Evolutionary conservation across 2,113 vertebrate genomes (phyloP), one percentile per base, ranked within the genome.

Genomic region (Trinectes maculatus): DNA sequence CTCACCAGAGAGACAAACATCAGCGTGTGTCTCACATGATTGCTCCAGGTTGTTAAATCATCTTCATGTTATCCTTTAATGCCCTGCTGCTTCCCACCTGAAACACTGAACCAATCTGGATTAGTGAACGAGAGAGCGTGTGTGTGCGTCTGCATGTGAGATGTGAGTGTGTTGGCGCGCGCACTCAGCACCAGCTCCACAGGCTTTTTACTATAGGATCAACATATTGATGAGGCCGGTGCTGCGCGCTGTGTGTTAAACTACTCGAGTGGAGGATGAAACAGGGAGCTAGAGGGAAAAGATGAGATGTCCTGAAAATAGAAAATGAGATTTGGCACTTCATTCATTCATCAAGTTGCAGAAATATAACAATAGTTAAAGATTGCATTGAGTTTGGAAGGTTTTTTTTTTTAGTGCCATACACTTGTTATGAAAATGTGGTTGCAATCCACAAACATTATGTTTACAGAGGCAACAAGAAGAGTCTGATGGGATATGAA

Each of bases 131-230:
- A 21, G 18, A 13, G 15, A 3, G 12, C 29, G 46, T 22, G 36
- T 15, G 39, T 40, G 15, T 40, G 55, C 8, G 3, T 34, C 15
- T 42, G n/a, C 7, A n/a, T 31, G 34, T 19, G n/a, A 39, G n/a
- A n/a, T n/a, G 36, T 39, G 3, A 39, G 12, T 47, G 22, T n/a
- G n/a, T 44, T 21, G 5, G 6, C 7, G 31, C 11, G 31, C 11
- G 34, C 34, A 1, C 19, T 19, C 15, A 40, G 34, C 49, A 36
- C 51, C 31, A 46, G 39, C 42, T 46, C 39, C 42, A 54, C 0
- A 39, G 31, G 46, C 62, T 69, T 74, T 66, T 24, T 51, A 43
- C 24, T 46, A 22, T 26, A 53, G 18, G n/a, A 44, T 60, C 48
- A 56, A 52, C 34, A 24, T 26, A 69, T 69, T 26, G 5, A 61